Percentiles rank a stretch among this genome's conserved stretches.
phyloP scores from a whole-genome alignment of 2,797 vertebrate species.

The Danionella dracula region DNA sequence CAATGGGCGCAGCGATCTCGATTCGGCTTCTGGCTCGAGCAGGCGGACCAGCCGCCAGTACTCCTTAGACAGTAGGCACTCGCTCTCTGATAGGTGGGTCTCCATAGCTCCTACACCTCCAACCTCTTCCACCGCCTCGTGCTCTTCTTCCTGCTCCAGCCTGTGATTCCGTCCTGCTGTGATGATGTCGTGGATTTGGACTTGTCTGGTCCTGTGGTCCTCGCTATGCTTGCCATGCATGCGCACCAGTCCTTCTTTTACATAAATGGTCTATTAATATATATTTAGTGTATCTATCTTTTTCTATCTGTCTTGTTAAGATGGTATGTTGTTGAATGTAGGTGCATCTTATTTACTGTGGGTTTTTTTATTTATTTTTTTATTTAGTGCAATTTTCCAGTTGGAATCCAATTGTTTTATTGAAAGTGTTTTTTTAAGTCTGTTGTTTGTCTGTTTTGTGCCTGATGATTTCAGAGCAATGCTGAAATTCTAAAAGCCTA shows the following conservation, averaged over 20 bases:
- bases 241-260: conserved; percentile 62
- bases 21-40: conserved; percentile 91
- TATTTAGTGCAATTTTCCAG: conserved; percentile 16
- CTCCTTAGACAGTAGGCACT: conserved; percentile 92
- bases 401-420: conserved; percentile 20
- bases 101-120: conserved; percentile 40
- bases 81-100: conserved; percentile 88
- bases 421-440: conserved; percentile 27
- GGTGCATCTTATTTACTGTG: conserved; percentile 2
- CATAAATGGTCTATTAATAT: conserved; percentile 41
- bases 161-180: conserved; percentile 79
- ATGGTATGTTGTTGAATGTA: conserved; percentile 42
- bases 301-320: conserved; percentile 40
- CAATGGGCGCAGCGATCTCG: conserved; percentile 88
- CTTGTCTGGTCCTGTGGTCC: conserved; percentile 76
- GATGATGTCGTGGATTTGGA: conserved; percentile 65
- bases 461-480: conserved; percentile 50
- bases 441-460: conserved; percentile 37
- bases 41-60: conserved; percentile 84
- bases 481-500: conserved; percentile 55
- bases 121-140: conserved; percentile 38
- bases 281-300: conserved; percentile 37
- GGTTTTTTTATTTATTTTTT: no score
- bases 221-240: conserved; percentile 79
- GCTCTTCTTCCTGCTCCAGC: conserved; percentile 65